Base-by-base conservation (phyloP, 2,113 vertebrate genomes). In the Chaetura pelagica region DNA sequence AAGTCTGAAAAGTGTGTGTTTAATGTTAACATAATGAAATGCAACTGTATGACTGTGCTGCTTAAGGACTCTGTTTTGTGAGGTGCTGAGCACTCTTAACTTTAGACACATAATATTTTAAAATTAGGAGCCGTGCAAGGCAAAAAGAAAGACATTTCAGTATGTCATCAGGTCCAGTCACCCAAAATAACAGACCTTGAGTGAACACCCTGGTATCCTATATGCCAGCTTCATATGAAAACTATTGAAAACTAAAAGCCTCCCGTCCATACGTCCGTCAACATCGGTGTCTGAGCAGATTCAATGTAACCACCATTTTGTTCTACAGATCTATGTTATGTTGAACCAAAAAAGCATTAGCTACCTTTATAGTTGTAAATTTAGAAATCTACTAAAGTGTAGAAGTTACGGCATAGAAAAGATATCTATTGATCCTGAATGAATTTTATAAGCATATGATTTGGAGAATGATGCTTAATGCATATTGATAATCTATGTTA, bases 141-240 rank as follows among this genome's bases (percentile, higher is more conserved):
- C 51, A 91, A 54, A 87, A 89, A 72, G 8, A 84, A 89, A 76
- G 24, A n/a, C n/a, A 90, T 93, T 94, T 89, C 21, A 10, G 58
- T 87, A 75, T 55, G 46, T 46, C 13, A 1, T 82, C 19, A 55
- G 66, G 15, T 58, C 35, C 85, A 44, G 89, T 82, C 79, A 82
- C 27, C 18, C 29, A 68, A 82, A 89, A 76, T 71, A 67, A 71
- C 11, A 62, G 15, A 22, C 17, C 26, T 79, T 79, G 38, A 89
- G 38, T 32, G 27, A 66, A 71, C 63, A 72, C 35, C 48, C 26
- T 2, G 1, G 29, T 85, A 73, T 79, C 16, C 38, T 61, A 15
- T 49, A 14, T 76, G n/a, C 35, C 34, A 87, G 6, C 44, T 76
- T 85, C 42, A 59, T 67, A 44, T 61, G 51, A 73, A 79, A 87